Conservation (phyloP, 2,797 vertebrate genomes). For the Silurus aristotelis region DNA sequence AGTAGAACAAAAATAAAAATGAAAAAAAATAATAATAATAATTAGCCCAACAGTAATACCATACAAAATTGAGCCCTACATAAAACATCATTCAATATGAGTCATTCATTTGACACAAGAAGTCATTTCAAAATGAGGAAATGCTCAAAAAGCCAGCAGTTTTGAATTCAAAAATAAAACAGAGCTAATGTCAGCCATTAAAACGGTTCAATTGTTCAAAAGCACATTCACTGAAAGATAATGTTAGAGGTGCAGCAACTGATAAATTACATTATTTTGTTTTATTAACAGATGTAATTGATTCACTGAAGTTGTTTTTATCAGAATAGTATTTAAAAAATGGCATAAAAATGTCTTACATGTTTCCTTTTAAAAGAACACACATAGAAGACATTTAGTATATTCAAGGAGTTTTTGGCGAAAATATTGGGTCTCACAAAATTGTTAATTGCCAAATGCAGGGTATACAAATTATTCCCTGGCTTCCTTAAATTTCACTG, state of each 20-base stretch:
- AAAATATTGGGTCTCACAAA: too few species aligned
- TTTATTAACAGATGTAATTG: not conserved
- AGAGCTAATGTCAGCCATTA: not conserved
- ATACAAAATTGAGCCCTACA: too few species aligned
- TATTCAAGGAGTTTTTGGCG: too few species aligned
- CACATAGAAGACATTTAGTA: too few species aligned
- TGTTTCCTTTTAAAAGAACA: too few species aligned
- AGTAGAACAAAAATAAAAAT: not conserved
- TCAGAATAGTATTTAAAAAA: not conserved
- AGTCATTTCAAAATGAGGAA: not conserved
- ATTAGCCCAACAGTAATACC: not conserved
- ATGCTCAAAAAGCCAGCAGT: not conserved
- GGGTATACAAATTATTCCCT: too few species aligned
- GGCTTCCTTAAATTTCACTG: too few species aligned
- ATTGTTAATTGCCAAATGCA: too few species aligned
- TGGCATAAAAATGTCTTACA: too few species aligned
- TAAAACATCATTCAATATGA: not conserved
- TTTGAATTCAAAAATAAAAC: not conserved
- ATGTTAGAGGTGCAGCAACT: not conserved
- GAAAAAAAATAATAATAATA: not conserved
- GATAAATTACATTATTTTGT: not conserved
- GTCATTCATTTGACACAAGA: not conserved
- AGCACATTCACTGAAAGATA: not conserved
- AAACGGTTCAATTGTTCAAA: not conserved
- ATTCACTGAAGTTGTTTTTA: not conserved